A percentile compares a stretch with the other conserved stretches of the same genome.
phyloP scores from a whole-genome alignment of 2,888 invertebrate species.

The Hydrotaea cyrtoneurina region DNA sequence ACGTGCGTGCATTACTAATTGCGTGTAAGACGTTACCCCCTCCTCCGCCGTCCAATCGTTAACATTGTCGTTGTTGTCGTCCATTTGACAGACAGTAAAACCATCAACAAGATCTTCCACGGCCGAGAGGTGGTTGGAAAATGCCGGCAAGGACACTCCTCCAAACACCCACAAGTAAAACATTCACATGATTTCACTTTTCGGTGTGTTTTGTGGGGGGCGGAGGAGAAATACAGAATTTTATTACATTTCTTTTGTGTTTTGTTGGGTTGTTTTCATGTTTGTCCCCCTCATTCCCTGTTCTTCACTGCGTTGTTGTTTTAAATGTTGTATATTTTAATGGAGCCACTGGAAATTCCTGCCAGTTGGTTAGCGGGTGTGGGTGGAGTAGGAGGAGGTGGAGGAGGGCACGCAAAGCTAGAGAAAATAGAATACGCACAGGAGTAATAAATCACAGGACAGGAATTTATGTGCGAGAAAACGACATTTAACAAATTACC shows the following conservation, averaged over 20 bases:
- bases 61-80: neutral
- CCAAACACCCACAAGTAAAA: neutral
- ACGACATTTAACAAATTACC: slow-evolving; percentile 26
- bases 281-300: neutral
- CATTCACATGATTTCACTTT: neutral
- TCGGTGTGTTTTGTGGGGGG: no score
- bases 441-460: neutral
- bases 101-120: neutral
- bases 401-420: neutral
- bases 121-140: neutral
- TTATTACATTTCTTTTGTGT: neutral
- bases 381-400: no score
- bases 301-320: neutral
- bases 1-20: neutral
- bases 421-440: neutral
- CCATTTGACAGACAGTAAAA: slow-evolving; percentile 3
- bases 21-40: neutral
- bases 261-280: neutral
- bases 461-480: slow-evolving; percentile 1
- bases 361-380: neutral
- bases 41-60: no score
- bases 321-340: neutral
- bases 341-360: slow-evolving; percentile 1
- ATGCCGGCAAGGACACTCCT: neutral
- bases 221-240: neutral